Conservation (phyloP, 2,797 vertebrate genomes). For the Lepidocolaptes lacrymiger region DNA sequence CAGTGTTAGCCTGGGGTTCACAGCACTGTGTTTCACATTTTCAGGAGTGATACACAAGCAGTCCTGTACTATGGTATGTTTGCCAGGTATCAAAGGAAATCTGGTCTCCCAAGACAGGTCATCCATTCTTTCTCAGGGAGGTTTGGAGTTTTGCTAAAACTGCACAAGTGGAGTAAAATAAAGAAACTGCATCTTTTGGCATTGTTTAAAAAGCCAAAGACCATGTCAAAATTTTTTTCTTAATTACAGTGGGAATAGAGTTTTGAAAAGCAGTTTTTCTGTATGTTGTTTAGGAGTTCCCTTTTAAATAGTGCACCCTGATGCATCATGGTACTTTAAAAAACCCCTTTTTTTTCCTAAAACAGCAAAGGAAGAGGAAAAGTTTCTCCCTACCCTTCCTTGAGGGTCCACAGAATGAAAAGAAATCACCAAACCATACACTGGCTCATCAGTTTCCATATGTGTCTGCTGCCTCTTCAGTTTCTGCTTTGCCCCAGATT, state of each 20-base stretch:
- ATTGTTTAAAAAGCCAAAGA: background rate
- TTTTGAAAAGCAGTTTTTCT: background rate
- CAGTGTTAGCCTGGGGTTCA: background rate
- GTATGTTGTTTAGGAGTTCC: background rate
- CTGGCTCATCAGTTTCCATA: background rate
- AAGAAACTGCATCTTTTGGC: background rate
- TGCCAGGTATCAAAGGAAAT: background rate
- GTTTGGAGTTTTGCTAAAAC: background rate
- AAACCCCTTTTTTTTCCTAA: background rate
- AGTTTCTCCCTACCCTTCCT: background rate
- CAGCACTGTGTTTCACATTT: background rate
- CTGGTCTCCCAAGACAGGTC: background rate
- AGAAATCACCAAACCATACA: background rate
- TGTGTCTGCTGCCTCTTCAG: background rate
- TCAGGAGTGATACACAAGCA: accelerated
- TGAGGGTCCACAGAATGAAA: background rate
- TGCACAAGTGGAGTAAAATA: background rate
- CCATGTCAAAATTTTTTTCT: background rate
- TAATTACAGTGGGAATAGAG: background rate
- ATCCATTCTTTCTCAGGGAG: background rate
- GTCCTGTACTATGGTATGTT: accelerated
- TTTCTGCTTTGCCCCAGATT: background rate
- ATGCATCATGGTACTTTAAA: background rate
- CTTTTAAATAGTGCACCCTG: background rate
- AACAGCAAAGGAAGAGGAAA: background rate